Evolutionary conservation across 1,140 invertebrate species (phyloP).

Genomic region (Tachypleus tridentatus): DNA sequence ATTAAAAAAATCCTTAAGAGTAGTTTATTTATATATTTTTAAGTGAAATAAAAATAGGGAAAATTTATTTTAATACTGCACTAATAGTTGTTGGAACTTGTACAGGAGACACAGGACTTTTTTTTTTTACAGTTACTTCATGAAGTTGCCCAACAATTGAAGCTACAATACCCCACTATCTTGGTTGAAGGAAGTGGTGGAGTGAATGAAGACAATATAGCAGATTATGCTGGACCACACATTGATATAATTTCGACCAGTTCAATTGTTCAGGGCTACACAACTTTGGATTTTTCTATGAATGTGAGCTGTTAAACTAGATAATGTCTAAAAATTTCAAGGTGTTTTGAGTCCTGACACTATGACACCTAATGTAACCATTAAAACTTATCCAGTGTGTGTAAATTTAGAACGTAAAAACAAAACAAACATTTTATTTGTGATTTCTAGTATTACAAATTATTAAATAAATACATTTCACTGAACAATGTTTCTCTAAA

Average conservation of each 20-base stretch:
- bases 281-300: conserved; percentile 36
- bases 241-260: conserved; percentile 39
- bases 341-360: too few relatives aligned
- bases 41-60: background rate
- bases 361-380: too few relatives aligned
- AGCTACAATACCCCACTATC: conserved; percentile 30
- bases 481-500: too few relatives aligned
- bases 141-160: conserved; percentile 28
- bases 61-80: too few relatives aligned
- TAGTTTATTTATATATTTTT: background rate
- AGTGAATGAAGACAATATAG: conserved; percentile 32
- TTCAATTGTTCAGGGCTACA: conserved; percentile 37
- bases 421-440: too few relatives aligned
- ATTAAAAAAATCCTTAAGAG: too few relatives aligned
- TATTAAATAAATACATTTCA: too few relatives aligned
- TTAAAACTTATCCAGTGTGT: too few relatives aligned
- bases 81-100: too few relatives aligned
- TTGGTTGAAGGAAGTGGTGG: conserved; percentile 38
- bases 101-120: background rate
- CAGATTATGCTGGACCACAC: conserved; percentile 27
- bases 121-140: conserved; percentile 26
- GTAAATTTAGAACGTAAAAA: too few relatives aligned
- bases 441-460: too few relatives aligned
- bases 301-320: conserved; percentile 21
- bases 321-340: too few relatives aligned